Percentiles rank a stretch among this genome's conserved stretches.
phyloP scores from a whole-genome alignment of 2,113 vertebrate genomes.

The Hiodon alosoides region DNA sequence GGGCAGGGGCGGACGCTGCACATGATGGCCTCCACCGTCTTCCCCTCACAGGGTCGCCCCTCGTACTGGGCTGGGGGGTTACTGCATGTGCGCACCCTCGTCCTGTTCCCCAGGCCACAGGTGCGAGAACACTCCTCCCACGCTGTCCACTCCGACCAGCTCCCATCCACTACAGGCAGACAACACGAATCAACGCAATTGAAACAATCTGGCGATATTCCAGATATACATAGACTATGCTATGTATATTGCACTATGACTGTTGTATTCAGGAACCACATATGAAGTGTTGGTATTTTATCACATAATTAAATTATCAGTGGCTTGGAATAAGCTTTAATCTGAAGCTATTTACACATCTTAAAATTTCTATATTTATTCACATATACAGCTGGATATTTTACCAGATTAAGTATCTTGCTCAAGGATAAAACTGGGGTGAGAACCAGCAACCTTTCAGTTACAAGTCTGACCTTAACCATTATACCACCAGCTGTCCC shows the following conservation, averaged over 20 bases:
- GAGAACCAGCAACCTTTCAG: too few relatives aligned
- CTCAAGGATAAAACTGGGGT: too few relatives aligned
- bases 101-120: conserved; percentile 87
- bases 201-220: background rate
- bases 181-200: background rate
- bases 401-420: too few relatives aligned
- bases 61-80: conserved; percentile 72
- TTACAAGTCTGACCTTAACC: too few relatives aligned
- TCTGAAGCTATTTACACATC: background rate
- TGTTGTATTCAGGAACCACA: too few relatives aligned
- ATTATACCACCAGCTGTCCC: too few relatives aligned
- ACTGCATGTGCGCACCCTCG: conserved; percentile 77
- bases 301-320: background rate
- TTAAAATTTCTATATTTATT: background rate
- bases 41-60: conserved; percentile 77
- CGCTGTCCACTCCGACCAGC: conserved; percentile 83
- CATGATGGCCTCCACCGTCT: conserved; percentile 68
- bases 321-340: background rate
- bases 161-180: conserved; percentile 76
- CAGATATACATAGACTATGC: too few relatives aligned
- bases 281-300: too few relatives aligned
- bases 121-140: conserved; percentile 92
- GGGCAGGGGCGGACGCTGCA: conserved; percentile 84
- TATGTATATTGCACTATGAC: too few relatives aligned
- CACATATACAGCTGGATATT: too few relatives aligned